phyloP scores from a whole-genome alignment of 35 echinoderm and acorn worm genomes.

The Patiria miniata region DNA sequence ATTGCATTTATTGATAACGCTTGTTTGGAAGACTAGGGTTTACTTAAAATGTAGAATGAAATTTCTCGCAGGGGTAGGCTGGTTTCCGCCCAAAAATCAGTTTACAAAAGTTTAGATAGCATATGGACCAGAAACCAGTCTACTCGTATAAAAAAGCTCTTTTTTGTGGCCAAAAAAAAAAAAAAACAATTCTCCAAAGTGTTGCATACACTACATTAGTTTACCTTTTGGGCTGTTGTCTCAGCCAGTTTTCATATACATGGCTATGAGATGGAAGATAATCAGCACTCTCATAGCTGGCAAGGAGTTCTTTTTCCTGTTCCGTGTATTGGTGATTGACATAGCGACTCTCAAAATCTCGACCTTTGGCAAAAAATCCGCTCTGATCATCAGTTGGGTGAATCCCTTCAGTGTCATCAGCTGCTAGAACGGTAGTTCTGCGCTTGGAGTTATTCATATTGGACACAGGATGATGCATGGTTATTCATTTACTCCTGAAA shows the following conservation, averaged over 20 bases:
- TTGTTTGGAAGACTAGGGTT: too few relatives aligned
- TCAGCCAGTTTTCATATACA: slow-evolving; percentile 94
- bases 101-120: too few relatives aligned
- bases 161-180: too few relatives aligned
- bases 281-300: slow-evolving; percentile 89
- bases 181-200: too few relatives aligned
- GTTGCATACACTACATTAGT: not conserved
- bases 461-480: too few relatives aligned
- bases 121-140: too few relatives aligned
- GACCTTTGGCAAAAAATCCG: slow-evolving; percentile 89
- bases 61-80: too few relatives aligned
- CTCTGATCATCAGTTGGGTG: slow-evolving; percentile 89
- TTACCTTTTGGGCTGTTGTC: slow-evolving; percentile 94
- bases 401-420: slow-evolving; percentile 39
- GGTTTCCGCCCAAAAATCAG: too few relatives aligned
- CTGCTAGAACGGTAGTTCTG: not conserved
- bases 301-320: slow-evolving; percentile 80
- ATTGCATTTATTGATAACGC: too few relatives aligned
- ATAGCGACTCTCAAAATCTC: slow-evolving; percentile 93
- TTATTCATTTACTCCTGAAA: too few relatives aligned
- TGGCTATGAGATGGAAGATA: slow-evolving; percentile 97
- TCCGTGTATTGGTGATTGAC: slow-evolving; percentile 93
- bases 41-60: too few relatives aligned
- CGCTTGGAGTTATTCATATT: not conserved
- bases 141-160: too few relatives aligned